These are phyloP conservation scores for Alaudala cheleensis DNA, from an alignment of 2,113 vertebrate genomes.

Conservation along the genomic window DNA sequence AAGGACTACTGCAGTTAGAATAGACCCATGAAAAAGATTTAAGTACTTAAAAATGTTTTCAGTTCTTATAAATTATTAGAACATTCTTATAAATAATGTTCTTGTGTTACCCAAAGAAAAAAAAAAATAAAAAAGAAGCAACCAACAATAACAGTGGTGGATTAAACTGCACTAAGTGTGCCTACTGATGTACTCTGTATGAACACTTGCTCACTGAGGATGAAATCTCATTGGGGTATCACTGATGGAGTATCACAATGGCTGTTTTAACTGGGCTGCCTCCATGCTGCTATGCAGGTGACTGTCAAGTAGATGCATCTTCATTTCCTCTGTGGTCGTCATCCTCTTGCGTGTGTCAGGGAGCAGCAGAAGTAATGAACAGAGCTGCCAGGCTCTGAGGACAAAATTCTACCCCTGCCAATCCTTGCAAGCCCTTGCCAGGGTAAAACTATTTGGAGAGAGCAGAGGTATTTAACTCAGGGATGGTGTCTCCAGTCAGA, in stretches of 20 bases:
- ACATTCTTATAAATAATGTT: constrained; percentile 14
- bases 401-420: neutral
- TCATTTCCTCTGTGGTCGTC: neutral
- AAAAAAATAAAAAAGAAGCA: neutral
- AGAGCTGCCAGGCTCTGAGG: neutral
- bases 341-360: neutral
- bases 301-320: neutral
- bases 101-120: neutral
- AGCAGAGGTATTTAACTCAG: constrained; percentile 27
- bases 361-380: neutral
- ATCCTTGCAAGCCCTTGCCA: neutral
- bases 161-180: neutral
- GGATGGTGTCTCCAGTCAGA: neutral
- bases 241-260: neutral
- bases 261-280: neutral
- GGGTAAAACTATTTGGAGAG: neutral
- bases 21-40: neutral
- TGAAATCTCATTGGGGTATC: neutral
- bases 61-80: too few relatives aligned
- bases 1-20: neutral
- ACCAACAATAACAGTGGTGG: neutral
- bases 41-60: constrained; percentile 32
- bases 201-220: neutral
- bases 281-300: neutral
- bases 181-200: neutral